Conservation (phyloP, 1,140 invertebrate genomes). For the Euwallacea similis region DNA sequence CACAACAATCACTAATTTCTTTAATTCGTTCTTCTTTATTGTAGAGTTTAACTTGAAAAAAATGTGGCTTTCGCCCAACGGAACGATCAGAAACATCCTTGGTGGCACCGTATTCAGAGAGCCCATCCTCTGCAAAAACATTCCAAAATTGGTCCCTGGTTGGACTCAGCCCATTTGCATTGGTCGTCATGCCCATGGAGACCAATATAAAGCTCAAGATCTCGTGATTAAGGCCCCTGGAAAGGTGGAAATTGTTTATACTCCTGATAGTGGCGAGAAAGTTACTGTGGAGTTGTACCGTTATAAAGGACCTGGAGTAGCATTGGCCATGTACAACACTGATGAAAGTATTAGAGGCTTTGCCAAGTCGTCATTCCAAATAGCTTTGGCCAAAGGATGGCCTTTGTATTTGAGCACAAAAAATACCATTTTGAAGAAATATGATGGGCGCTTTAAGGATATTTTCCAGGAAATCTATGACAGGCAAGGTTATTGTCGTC, state of each 20-base stretch:
- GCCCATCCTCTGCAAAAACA: constrained; percentile 86
- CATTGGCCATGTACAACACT: constrained; percentile 87
- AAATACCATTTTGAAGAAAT: constrained; percentile 88
- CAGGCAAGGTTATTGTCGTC: constrained; percentile 58
- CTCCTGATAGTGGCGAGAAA: constrained; percentile 61
- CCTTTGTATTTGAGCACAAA: constrained; percentile 87
- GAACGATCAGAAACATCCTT: constrained; percentile 88
- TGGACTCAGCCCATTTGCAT: constrained; percentile 83
- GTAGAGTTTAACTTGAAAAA: constrained; percentile 89
- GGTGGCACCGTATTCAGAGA: constrained; percentile 90
- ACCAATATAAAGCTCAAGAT: constrained; percentile 90
- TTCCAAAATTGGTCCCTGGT: constrained; percentile 83
- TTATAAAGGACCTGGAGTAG: constrained; percentile 77
- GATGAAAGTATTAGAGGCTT: constrained; percentile 83
- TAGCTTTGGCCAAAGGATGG: constrained; percentile 80
- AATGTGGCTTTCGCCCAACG: constrained; percentile 92
- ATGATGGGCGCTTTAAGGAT: constrained; percentile 92
- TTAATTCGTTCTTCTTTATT: not conserved
- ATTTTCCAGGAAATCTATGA: constrained; percentile 90
- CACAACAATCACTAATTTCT: not conserved
- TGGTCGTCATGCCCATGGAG: constrained; percentile 86
- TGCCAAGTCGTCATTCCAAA: constrained; percentile 83
- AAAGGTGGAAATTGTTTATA: constrained; percentile 71
- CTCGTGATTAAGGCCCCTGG: constrained; percentile 73
- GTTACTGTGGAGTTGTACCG: constrained; percentile 65